Evolutionary conservation across 2,797 vertebrate species (phyloP).

Genomic region (Coendou prehensilis): DNA sequence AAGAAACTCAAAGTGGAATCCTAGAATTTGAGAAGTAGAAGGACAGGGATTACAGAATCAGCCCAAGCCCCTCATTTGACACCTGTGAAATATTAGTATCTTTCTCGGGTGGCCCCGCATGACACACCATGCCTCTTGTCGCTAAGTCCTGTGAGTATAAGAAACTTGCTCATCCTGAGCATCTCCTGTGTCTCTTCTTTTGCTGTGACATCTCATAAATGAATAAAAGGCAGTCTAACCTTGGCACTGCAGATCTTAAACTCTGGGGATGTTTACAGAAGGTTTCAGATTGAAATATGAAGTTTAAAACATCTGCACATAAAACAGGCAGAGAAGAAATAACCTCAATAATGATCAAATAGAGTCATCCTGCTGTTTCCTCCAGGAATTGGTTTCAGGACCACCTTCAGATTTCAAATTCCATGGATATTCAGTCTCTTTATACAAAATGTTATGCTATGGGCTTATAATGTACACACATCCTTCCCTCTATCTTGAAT

Average conservation of each 20-base stretch:
- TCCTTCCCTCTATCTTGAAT: neutral
- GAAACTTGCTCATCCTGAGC: neutral
- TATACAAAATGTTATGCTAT: neutral
- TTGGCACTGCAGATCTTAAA: neutral
- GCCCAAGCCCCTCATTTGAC: neutral
- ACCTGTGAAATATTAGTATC: neutral
- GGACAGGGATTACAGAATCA: neutral
- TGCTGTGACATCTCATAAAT: neutral
- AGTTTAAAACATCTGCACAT: neutral
- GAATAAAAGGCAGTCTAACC: neutral
- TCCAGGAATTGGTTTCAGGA: neutral
- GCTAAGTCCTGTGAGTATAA: neutral
- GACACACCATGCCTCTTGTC: neutral
- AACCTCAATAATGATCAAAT: neutral
- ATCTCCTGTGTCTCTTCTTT: neutral
- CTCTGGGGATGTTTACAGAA: neutral
- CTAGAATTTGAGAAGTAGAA: slow-evolving; percentile 42
- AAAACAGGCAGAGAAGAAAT: slow-evolving; percentile 23
- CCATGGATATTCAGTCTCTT: neutral
- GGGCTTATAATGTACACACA: neutral
- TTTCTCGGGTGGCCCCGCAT: neutral
- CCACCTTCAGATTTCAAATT: neutral
- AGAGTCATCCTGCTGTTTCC: neutral
- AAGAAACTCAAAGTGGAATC: slow-evolving; percentile 27
- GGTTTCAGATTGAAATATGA: neutral